These are phyloP conservation scores for Alcis repandata DNA, from an alignment of 2,888 invertebrate species.

Conservation along the genomic window DNA sequence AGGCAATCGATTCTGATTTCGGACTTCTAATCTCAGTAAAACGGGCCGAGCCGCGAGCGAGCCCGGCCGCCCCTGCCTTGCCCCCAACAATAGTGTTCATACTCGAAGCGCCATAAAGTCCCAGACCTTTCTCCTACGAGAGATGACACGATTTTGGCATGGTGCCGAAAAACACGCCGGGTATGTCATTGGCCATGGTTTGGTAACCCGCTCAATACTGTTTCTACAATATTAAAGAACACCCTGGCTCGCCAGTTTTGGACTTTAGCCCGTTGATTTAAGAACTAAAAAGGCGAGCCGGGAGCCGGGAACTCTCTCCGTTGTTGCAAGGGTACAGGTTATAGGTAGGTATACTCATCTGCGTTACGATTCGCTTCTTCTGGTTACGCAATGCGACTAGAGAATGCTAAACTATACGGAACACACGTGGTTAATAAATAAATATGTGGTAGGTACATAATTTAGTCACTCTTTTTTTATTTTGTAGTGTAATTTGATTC, in stretches of 20 bases:
- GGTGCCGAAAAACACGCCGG: constrained; percentile 59
- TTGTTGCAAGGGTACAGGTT: constrained; percentile 26
- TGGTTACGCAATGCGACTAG: constrained; percentile 20
- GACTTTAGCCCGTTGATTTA: constrained; percentile 26
- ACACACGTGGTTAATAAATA: not conserved
- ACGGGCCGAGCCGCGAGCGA: not conserved
- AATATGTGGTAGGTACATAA: not conserved
- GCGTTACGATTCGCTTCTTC: constrained; percentile 15
- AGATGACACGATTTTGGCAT: constrained; percentile 61
- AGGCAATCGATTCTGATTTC: not conserved
- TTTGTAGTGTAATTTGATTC: not conserved
- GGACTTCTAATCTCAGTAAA: not conserved
- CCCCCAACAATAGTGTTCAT: constrained; percentile 33
- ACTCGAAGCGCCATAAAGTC: constrained; percentile 42
- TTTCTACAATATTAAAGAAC: constrained; percentile 36
- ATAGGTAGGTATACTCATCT: constrained; percentile 21
- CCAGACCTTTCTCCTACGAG: constrained; percentile 48
- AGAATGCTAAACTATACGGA: not conserved
- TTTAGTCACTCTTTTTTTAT: not conserved
- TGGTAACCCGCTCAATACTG: constrained; percentile 57
- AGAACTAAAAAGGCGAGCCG: constrained; percentile 10
- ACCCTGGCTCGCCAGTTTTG: constrained; percentile 19
- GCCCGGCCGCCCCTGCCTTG: constrained; percentile 28
- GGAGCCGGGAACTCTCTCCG: constrained; percentile 8
- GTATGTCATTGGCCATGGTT: constrained; percentile 56